A percentile compares a stretch with the other conserved stretches of the same genome.
Evolutionary conservation across 2,888 invertebrate species (phyloP).

Genomic region (Himalopsyche tibetana): DNA sequence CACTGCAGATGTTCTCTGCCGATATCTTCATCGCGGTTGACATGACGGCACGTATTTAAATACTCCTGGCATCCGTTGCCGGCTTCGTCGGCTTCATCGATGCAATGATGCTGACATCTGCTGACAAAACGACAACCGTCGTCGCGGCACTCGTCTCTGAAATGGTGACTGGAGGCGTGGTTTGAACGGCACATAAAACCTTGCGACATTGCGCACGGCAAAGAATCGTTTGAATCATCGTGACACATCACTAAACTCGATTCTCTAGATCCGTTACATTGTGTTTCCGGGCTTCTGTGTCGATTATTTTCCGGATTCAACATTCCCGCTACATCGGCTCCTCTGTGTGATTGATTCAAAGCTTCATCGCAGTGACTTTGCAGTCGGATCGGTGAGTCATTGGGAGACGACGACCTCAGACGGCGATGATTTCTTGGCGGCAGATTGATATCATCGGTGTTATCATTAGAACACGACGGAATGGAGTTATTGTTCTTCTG

Average conservation of each 20-base stretch:
- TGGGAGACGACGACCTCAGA: background rate
- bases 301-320: background rate
- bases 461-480: constrained; percentile 13
- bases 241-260: constrained; percentile 20
- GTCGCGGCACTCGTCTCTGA: constrained; percentile 2
- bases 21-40: constrained; percentile 1
- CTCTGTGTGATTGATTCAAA: constrained; percentile 28
- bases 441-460: background rate
- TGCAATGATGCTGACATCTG: constrained; percentile 45
- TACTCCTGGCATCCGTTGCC: constrained; percentile 24
- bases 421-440: constrained; percentile 17
- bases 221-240: constrained; percentile 37
- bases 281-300: constrained; percentile 32
- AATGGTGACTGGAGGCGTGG: constrained; percentile 27
- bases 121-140: constrained; percentile 5
- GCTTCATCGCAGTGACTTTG: constrained; percentile 22
- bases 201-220: constrained; percentile 16
- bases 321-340: background rate
- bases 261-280: constrained; percentile 36
- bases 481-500: background rate
- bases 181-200: constrained; percentile 28
- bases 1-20: background rate
- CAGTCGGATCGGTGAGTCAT: background rate
- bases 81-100: constrained; percentile 28
- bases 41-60: background rate